Percentiles rank a stretch among this genome's conserved stretches.
Evolutionary conservation across 30 jellyfish, hydroid and myxozoan genomes (phyloP).

Genomic region (Mastigias papua): DNA sequence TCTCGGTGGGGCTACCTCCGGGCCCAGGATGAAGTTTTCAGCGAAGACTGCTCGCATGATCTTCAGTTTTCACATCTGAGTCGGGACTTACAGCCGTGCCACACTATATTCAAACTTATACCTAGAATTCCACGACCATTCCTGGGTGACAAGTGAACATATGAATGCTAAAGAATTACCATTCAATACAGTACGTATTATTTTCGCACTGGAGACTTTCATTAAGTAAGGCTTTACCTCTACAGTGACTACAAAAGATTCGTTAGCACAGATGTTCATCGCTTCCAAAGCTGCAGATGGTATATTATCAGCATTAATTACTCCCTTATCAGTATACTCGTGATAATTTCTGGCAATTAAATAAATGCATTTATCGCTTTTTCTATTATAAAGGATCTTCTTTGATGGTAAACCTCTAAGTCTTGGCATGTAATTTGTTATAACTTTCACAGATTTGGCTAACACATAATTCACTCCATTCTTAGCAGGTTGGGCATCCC

Average conservation of each 20-base stretch:
- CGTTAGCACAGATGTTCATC: slow-evolving; percentile 32
- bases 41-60: too few species aligned
- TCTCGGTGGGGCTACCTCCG: too few species aligned
- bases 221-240: slow-evolving; percentile 2
- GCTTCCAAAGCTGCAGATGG: slow-evolving; percentile 33
- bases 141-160: slow-evolving; percentile 37
- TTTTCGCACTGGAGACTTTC: slow-evolving; percentile 20
- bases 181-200: not conserved
- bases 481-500: not conserved
- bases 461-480: slow-evolving; percentile 13
- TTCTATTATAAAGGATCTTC: slow-evolving; percentile 26
- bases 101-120: slow-evolving; percentile 27
- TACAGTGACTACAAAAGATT: not conserved
- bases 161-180: slow-evolving; percentile 6
- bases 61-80: slow-evolving; percentile 1
- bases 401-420: slow-evolving; percentile 22
- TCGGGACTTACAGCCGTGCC: not conserved
- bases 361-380: slow-evolving; percentile 38
- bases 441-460: not conserved
- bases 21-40: too few species aligned
- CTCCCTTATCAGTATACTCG: slow-evolving; percentile 5
- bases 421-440: slow-evolving; percentile 48
- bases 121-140: slow-evolving; percentile 45
- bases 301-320: not conserved
- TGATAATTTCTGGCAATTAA: slow-evolving; percentile 35